Evolutionary conservation across 1,140 invertebrate genomes (phyloP).

Genomic region (Luehdorfia chinensis): DNA sequence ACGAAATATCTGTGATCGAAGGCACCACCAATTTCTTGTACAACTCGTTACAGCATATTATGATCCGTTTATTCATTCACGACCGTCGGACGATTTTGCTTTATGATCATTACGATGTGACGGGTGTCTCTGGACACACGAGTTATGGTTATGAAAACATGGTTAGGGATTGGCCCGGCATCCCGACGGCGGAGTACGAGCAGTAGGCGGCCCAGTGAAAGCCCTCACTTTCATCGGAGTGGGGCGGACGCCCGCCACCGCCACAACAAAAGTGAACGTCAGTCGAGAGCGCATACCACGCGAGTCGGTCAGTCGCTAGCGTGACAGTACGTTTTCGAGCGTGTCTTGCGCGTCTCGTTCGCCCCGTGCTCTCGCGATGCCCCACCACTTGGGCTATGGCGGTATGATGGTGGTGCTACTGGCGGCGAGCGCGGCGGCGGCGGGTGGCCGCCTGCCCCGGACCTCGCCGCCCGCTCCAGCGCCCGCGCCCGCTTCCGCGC

Average conservation of each 20-base stretch:
- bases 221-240: conserved; percentile 66
- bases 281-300: conserved; percentile 39
- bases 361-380: conserved; percentile 50
- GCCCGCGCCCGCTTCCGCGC: conserved; percentile 31
- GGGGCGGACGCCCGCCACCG: conserved; percentile 39
- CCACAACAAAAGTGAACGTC: conserved; percentile 66
- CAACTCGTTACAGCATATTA: too few relatives aligned
- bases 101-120: background rate
- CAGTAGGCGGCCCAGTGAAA: conserved; percentile 47
- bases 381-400: conserved; percentile 60
- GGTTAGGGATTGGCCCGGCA: conserved; percentile 21
- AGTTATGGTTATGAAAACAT: background rate
- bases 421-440: conserved; percentile 48
- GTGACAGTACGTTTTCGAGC: conserved; percentile 44
- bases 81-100: background rate
- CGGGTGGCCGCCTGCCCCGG: conserved; percentile 56
- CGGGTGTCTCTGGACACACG: background rate
- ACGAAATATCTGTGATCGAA: too few relatives aligned
- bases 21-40: too few relatives aligned
- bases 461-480: conserved; percentile 46
- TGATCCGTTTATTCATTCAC: background rate
- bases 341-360: conserved; percentile 45
- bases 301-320: conserved; percentile 43
- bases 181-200: conserved; percentile 19
- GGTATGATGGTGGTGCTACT: conserved; percentile 54